phyloP scores from a whole-genome alignment of 2,113 vertebrate genomes.

The Eurypyga helias region DNA sequence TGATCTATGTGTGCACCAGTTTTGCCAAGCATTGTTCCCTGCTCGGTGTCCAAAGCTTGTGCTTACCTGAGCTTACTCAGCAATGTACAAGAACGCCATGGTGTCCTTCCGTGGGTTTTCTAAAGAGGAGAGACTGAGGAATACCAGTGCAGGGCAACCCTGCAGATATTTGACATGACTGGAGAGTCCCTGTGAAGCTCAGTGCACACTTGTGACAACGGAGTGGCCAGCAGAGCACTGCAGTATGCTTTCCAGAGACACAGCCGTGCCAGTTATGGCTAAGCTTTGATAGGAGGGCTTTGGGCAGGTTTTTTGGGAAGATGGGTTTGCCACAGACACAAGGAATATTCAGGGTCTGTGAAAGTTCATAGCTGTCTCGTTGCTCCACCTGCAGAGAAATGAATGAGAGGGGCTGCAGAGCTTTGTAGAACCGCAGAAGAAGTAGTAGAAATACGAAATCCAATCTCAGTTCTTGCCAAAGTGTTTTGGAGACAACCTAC shows the following conservation, averaged over 20 bases:
- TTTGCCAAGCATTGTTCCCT: background rate
- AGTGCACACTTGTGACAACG: fast-evolving
- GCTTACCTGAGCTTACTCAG: background rate
- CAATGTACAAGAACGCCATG: background rate
- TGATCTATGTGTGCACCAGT: background rate
- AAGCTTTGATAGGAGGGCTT: background rate
- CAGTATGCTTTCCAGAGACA: background rate
- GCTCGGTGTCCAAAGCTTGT: background rate
- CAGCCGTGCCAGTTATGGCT: background rate
- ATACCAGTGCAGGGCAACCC: background rate
- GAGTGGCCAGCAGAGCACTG: background rate
- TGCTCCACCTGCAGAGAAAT: background rate
- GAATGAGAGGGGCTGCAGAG: background rate
- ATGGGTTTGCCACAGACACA: background rate
- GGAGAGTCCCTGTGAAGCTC: background rate
- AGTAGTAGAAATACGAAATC: background rate
- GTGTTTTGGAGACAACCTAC: background rate
- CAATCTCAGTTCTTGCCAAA: background rate
- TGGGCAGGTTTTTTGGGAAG: background rate
- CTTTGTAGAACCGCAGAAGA: background rate
- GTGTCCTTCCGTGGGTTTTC: background rate
- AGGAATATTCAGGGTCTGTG: background rate
- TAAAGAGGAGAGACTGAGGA: background rate
- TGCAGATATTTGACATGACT: background rate
- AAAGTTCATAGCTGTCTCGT: background rate